Percentiles rank a stretch among this genome's conserved stretches.
phyloP scores from a whole-genome alignment of 2,113 vertebrate genomes.

The Bos indicus region DNA sequence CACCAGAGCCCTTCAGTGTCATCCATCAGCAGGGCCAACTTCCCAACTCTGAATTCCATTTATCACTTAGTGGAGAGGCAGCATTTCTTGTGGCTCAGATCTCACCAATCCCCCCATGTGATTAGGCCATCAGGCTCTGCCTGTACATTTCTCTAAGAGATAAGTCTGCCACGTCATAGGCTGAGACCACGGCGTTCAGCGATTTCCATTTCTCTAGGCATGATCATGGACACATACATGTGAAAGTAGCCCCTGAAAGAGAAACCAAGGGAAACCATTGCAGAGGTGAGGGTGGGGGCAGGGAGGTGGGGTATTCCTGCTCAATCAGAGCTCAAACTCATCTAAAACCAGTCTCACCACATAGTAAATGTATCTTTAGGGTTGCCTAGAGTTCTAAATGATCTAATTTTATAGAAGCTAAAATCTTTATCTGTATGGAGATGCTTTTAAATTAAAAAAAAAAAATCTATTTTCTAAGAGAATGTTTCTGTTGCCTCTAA shows the following conservation, averaged over 20 bases:
- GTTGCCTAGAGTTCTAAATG: neutral
- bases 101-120: neutral
- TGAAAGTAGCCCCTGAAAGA: neutral
- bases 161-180: neutral
- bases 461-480: neutral
- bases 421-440: neutral
- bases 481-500: neutral
- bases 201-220: neutral
- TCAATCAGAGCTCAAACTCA: neutral
- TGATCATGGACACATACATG: rapidly evolving
- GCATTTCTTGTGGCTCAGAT: neutral
- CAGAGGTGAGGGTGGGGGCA: rapidly evolving
- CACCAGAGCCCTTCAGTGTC: neutral
- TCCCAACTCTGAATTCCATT: neutral
- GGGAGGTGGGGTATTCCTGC: neutral
- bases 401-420: neutral
- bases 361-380: neutral
- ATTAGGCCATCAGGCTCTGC: neutral
- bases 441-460: neutral
- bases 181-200: rapidly evolving
- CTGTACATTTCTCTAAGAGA: neutral
- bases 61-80: neutral
- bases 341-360: neutral
- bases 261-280: neutral
- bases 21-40: neutral